Evolutionary conservation across 2,113 vertebrate species (phyloP).

Genomic region (Cyanoderma ruficeps): DNA sequence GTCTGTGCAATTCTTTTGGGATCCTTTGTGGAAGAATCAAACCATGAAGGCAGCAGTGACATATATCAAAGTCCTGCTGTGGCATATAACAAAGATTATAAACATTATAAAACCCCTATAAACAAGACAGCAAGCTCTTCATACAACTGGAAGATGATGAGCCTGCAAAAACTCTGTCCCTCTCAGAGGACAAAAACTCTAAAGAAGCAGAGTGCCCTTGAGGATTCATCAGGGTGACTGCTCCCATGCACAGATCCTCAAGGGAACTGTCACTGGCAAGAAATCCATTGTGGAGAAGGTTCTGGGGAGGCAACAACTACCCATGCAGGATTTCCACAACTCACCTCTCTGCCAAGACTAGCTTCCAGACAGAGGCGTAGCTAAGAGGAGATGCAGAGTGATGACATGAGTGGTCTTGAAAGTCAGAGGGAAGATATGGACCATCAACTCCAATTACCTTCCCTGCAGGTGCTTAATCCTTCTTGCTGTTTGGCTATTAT

Average conservation of each 20-base stretch:
- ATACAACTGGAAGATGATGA: not conserved
- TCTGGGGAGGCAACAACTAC: not conserved
- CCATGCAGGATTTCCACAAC: not conserved
- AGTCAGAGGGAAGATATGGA: slow-evolving; percentile 13
- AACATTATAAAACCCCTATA: not conserved
- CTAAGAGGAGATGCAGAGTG: not conserved
- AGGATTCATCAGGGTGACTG: not conserved
- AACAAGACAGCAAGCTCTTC: not conserved
- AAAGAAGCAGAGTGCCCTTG: not conserved
- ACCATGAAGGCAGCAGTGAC: not conserved
- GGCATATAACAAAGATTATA: rapidly evolving
- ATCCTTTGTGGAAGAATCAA: slow-evolving; percentile 46
- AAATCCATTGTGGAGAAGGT: not conserved
- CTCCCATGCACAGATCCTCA: not conserved
- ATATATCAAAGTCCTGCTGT: not conserved
- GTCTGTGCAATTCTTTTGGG: slow-evolving; percentile 29
- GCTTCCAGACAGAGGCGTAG: not conserved
- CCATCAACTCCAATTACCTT: slow-evolving; percentile 37
- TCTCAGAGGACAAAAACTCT: not conserved
- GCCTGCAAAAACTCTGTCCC: not conserved
- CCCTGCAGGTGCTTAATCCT: slow-evolving; percentile 26
- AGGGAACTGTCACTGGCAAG: not conserved
- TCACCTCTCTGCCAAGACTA: not conserved
- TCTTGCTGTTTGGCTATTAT: slow-evolving; percentile 37
- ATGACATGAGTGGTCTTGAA: slow-evolving; percentile 1